Conservation (phyloP, 2,113 vertebrate species). For the Cygnus atratus region DNA sequence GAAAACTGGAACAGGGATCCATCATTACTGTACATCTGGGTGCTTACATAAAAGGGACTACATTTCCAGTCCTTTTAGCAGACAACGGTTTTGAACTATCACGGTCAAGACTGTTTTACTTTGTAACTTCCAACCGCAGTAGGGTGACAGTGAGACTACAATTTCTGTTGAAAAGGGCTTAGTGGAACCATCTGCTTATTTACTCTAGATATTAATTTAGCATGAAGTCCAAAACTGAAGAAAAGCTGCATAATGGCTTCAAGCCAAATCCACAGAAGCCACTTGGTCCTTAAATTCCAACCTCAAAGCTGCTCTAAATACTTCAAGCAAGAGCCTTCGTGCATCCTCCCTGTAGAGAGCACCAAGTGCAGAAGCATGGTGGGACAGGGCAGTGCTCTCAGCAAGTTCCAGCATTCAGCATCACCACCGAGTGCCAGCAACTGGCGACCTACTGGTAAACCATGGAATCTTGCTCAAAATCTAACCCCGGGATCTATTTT, state of each 20-base stretch:
- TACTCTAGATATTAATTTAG: background rate
- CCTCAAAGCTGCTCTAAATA: background rate
- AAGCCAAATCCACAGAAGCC: background rate
- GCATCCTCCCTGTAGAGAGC: background rate
- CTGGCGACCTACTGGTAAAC: background rate
- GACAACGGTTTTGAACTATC: background rate
- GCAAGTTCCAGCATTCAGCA: background rate
- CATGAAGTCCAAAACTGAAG: background rate
- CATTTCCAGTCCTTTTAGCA: background rate
- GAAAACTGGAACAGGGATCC: too few relatives aligned
- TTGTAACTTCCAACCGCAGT: background rate
- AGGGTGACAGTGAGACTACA: background rate
- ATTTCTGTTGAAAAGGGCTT: background rate
- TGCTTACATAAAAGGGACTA: background rate
- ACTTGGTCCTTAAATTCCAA: background rate
- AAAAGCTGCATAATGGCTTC: background rate
- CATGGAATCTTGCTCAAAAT: background rate
- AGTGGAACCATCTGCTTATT: slow-evolving; percentile 19
- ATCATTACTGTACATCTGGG: too few relatives aligned
- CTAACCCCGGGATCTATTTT: background rate
- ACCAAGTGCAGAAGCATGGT: background rate
- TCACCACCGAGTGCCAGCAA: background rate
- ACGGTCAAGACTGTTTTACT: background rate
- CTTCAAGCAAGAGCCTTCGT: background rate
- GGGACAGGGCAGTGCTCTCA: background rate